These are phyloP conservation scores for Holacanthella duospinosa DNA, from an alignment of 2,888 invertebrate genomes.

Conservation along the genomic window DNA sequence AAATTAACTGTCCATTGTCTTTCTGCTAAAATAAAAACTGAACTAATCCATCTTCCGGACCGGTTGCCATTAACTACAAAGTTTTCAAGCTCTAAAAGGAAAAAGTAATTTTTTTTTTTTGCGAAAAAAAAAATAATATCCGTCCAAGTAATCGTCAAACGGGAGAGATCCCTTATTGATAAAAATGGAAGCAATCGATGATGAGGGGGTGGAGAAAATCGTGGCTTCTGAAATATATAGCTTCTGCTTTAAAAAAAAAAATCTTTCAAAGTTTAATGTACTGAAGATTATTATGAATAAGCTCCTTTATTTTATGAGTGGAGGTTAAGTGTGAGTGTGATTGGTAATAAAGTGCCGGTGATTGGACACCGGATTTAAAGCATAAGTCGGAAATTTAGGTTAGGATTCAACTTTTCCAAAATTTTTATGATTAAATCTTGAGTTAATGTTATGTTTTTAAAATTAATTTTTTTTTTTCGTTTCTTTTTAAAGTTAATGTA, in stretches of 20 bases:
- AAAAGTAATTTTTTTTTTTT: not conserved
- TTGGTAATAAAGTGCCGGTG: slow-evolving; percentile 2
- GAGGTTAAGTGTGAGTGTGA: slow-evolving; percentile 1
- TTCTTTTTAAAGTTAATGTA: no score
- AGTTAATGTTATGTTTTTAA: no score
- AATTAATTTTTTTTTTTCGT: no score
- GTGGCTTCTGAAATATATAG: not conserved
- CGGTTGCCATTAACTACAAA: no score
- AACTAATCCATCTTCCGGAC: not conserved
- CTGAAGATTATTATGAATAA: not conserved
- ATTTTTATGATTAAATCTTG: no score
- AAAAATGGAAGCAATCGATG: slow-evolving; percentile 2
- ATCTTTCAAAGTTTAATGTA: not conserved
- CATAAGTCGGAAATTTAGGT: no score
- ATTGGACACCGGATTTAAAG: no score
- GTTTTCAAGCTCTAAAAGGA: no score
- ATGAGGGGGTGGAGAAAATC: not conserved
- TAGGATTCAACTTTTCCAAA: no score
- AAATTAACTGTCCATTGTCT: slow-evolving; percentile 1
- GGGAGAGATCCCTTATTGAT: not conserved
- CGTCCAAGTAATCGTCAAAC: not conserved
- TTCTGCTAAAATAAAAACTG: not conserved
- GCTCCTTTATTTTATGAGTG: slow-evolving; percentile 1
- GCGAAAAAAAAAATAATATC: not conserved
- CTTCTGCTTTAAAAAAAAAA: not conserved